Base-by-base conservation (phyloP, 2,797 vertebrate genomes). In the Macropodus opercularis region DNA sequence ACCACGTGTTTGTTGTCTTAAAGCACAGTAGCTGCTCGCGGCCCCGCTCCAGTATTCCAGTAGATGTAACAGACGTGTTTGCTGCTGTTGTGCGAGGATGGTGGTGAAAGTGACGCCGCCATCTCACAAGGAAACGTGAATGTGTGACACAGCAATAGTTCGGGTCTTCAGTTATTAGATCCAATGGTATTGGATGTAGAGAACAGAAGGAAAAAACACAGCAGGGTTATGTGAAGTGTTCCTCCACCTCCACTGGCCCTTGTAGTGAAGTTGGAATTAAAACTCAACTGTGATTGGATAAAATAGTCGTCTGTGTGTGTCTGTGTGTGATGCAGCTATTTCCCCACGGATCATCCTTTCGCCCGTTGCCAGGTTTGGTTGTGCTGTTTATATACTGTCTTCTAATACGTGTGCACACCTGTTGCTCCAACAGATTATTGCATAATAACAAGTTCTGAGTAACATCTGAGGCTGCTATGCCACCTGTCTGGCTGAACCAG, bases 401-500 rank as follows among this genome's bases (percentile, higher is more conserved):
- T n/a, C 12, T 56, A 12, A 34, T 48, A 34, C 21, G 21, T 41
- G 59, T 35, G 18, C 17, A n/a, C 27, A 50, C 29, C 14, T 53
- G 56, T 14, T 27, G 23, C 42, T 48, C 24, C 29, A 1, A 24
- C 24, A 9, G 8, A 15, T 4, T 1, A 11, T 24, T 48, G 18
- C 46, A 29, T 40, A 17, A 52, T 17, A 4, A 41, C 8, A 27
- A 22, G 29, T 42, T 13, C 36, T 17, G 23, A 40, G 38, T 12
- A 24, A 18, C 6, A 12, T 49, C 26, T 38, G 8, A 1, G 51
- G 49, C 29, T 1, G 26, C 56, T 22, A 23, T 55, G 62, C 35
- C 42, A 22, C 47, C 61, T 24, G 41, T 55, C 80, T 43, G 63
- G 81, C 66, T 65, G 41, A 66, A 77, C 81, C 77, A 29, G 78